Base-by-base conservation (phyloP, 1,140 invertebrate genomes). In the Phortica variegata region DNA sequence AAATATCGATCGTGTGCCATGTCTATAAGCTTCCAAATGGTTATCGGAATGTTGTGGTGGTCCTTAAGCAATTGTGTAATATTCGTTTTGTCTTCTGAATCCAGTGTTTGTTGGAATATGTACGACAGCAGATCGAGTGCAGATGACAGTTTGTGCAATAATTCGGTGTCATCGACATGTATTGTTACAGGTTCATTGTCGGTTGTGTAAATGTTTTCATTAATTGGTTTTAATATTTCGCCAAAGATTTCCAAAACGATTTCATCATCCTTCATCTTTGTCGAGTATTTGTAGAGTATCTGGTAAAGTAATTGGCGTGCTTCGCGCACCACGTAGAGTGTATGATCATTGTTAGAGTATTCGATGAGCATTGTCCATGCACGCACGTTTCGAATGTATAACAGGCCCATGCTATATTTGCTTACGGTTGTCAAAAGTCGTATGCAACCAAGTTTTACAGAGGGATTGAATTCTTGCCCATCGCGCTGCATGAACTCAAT, bases 361-460 rank as follows among this genome's bases (percentile, higher is more conserved):
- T 79, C 77, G 2, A 85, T 65, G 3, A 84, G 72, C 39, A 81
- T 60, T 18, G 60, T 69, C 84, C 84, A 87, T 4, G 65, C 52
- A 57, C 80, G 74, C 49, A 75, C 77, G 36, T 79, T 52, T 17
- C 80, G 73, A 2, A 86, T 62, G 78, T 83, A 86, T 20, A 78
- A 58, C 21, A 83, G 51, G 3, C 84, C 84, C 51, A 77, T 75
- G 52, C 70, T 60, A 55, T 85, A 83, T 6, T 62, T 58, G 21
- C 80, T 70, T 19, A 84, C 77, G 10, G 80, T 70, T 12, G 68
- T 72, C 19, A 85, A 69, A 48, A 86, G 77, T 13, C 77, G 77
- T n/a, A 83, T 78, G 20, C 81, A 81, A n/a, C 79, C 82, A 33
- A 83, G 75, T 62, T 84, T 85, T n/a, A 84, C 63, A 1, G 80